Evolutionary conservation across 2,888 invertebrate species (phyloP).

Genomic region (Synanthedon formicaeformis): DNA sequence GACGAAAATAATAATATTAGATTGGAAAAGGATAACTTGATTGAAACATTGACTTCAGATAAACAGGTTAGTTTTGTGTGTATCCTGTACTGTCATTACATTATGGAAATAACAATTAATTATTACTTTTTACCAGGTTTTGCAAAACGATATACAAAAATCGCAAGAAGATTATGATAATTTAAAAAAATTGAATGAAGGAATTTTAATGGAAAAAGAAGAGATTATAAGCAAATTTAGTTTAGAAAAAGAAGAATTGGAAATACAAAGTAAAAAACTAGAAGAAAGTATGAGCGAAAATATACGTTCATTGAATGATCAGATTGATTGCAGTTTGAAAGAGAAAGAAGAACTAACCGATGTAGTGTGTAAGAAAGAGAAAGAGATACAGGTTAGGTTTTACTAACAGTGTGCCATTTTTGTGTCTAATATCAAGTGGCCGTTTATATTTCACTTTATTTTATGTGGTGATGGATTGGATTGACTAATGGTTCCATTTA

Average conservation of each 20-base stretch:
- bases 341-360: constrained; percentile 33
- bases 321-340: constrained; percentile 23
- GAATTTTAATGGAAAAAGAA: constrained; percentile 22
- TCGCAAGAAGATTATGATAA: constrained; percentile 19
- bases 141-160: constrained; percentile 27
- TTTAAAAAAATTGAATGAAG: constrained; percentile 18
- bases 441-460: neutral
- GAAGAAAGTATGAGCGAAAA: constrained; percentile 27
- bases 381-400: constrained; percentile 45
- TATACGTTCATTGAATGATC: constrained; percentile 27
- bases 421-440: constrained; percentile 8
- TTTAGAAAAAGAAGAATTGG: constrained; percentile 25
- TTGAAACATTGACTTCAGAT: constrained; percentile 20
- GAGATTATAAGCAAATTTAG: constrained; percentile 19
- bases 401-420: constrained; percentile 17
- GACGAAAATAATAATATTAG: constrained; percentile 17
- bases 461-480: neutral
- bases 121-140: constrained; percentile 31
- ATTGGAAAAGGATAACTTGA: constrained; percentile 23
- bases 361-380: constrained; percentile 29
- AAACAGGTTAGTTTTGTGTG: constrained; percentile 44
- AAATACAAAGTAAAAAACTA: constrained; percentile 20
- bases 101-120: constrained; percentile 8
- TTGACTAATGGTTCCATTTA: no score
- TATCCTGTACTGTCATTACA: constrained; percentile 5